These are phyloP conservation scores for Cercopithecus mona DNA, from an alignment of 2,113 vertebrate species.

Conservation along the genomic window DNA sequence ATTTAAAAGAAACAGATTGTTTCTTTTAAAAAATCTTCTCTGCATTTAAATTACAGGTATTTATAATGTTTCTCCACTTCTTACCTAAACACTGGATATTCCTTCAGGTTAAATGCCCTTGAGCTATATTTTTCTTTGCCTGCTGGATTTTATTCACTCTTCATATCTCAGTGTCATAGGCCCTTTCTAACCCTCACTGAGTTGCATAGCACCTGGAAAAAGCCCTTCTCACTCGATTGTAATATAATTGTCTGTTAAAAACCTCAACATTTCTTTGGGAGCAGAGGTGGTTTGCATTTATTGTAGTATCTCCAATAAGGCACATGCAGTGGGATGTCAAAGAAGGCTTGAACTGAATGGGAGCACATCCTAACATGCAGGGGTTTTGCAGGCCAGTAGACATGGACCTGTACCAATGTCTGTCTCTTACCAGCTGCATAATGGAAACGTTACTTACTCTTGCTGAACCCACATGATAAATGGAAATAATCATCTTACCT, in stretches of 20 bases:
- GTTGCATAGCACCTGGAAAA: background rate
- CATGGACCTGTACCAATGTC: background rate
- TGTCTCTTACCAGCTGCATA: background rate
- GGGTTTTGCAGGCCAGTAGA: background rate
- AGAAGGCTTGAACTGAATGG: background rate
- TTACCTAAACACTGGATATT: background rate
- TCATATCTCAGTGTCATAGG: background rate
- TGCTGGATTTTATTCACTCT: background rate
- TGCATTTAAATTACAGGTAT: background rate
- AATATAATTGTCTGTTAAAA: background rate
- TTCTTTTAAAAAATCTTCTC: background rate
- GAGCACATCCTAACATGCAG: rapidly evolving
- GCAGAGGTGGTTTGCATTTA: background rate
- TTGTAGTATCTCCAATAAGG: background rate
- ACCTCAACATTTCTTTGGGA: background rate
- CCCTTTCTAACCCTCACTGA: background rate
- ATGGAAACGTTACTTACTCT: background rate
- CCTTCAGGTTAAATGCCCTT: background rate
- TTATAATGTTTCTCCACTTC: background rate
- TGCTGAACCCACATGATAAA: background rate
- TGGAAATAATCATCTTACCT: background rate
- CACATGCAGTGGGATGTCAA: background rate
- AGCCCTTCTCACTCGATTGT: background rate
- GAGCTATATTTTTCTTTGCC: background rate
- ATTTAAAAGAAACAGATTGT: background rate